Percentiles rank a stretch among this genome's conserved stretches.
Evolutionary conservation across 2,113 vertebrate genomes (phyloP).

Genomic region (Phylloscopus trochiloides): DNA sequence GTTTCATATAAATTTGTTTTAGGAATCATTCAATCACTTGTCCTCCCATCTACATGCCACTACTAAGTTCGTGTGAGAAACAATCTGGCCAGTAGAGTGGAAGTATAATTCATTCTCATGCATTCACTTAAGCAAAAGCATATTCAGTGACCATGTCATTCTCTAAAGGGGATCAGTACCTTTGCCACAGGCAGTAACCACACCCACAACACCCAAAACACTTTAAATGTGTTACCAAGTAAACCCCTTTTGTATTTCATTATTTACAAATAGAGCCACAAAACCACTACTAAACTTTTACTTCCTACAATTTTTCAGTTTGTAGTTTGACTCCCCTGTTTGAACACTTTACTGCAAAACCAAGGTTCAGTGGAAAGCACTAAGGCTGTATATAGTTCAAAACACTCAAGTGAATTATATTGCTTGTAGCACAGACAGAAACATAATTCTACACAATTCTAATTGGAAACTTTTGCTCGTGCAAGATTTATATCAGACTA

Average conservation of each 20-base stretch:
- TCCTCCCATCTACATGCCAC: neutral
- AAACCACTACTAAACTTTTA: neutral
- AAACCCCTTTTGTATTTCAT: neutral
- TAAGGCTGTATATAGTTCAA: neutral
- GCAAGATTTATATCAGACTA: neutral
- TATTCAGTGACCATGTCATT: neutral
- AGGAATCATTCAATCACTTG: neutral
- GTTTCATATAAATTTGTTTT: neutral
- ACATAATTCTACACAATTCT: fast-evolving
- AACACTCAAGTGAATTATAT: neutral
- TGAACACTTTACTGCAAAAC: neutral
- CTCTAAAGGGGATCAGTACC: neutral
- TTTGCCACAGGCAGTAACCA: neutral
- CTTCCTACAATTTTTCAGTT: neutral
- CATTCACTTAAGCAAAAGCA: neutral
- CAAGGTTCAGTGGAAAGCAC: neutral
- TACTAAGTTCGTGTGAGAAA: neutral
- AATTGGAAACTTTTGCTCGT: neutral
- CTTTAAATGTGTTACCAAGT: neutral
- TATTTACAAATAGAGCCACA: neutral
- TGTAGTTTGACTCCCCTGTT: neutral
- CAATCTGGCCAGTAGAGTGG: neutral
- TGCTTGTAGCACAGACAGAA: neutral
- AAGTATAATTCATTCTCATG: neutral
- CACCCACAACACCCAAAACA: neutral